These are phyloP conservation scores for Cervus canadensis DNA, from an alignment of 2,113 vertebrate genomes.

Conservation along the genomic window DNA sequence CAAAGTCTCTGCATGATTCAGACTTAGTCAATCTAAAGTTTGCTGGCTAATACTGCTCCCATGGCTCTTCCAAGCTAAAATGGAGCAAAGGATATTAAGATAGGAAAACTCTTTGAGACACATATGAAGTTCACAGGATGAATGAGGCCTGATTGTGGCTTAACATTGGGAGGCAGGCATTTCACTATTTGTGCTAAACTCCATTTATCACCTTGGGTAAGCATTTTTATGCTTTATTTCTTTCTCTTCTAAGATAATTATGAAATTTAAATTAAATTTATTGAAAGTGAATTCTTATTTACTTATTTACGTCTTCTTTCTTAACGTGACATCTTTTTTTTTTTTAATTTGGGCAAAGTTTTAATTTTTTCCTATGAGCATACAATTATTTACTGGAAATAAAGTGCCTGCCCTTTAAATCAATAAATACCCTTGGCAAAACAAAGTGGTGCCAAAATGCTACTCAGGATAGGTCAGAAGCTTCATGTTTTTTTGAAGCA, in stretches of 20 bases:
- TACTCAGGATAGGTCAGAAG: background rate
- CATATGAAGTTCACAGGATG: background rate
- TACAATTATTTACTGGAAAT: background rate
- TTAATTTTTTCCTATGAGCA: background rate
- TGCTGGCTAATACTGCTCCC: constrained; percentile 17
- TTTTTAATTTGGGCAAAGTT: background rate
- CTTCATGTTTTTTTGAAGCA: background rate
- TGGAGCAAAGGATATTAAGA: background rate
- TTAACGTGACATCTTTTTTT: background rate
- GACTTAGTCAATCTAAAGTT: constrained; percentile 38
- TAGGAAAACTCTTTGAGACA: background rate
- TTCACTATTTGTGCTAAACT: background rate
- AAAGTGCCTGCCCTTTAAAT: background rate
- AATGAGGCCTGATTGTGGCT: background rate
- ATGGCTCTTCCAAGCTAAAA: background rate
- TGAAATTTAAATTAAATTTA: background rate
- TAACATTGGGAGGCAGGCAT: background rate
- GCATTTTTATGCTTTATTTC: background rate
- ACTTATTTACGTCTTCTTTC: background rate
- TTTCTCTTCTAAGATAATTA: background rate
- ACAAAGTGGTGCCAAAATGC: background rate
- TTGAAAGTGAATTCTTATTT: background rate
- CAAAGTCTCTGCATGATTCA: constrained; percentile 27
- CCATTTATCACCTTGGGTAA: background rate
- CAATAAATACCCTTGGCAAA: background rate